phyloP scores from a whole-genome alignment of 2,797 vertebrate species.

The Miichthys miiuy region DNA sequence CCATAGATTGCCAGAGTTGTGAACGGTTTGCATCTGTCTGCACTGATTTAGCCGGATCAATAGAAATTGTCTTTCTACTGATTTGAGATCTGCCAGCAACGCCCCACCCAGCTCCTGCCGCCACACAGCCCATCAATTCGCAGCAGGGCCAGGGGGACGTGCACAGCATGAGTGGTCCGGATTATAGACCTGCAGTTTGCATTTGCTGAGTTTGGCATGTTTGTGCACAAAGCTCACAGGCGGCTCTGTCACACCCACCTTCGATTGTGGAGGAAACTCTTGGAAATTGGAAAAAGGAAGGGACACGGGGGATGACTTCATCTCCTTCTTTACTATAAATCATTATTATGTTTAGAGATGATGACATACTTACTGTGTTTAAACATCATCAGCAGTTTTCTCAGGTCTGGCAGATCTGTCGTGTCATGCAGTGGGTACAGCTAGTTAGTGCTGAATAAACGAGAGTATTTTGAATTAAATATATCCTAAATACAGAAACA shows the following conservation, averaged over 20 bases:
- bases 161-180: conserved; percentile 52
- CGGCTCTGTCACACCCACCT: conserved; percentile 3
- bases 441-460: conserved; percentile 17
- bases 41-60: conserved; percentile 71
- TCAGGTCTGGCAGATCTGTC: not conserved
- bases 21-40: conserved; percentile 67
- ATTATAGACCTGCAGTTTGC: conserved; percentile 60
- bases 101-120: conserved; percentile 23
- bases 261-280: conserved; percentile 15
- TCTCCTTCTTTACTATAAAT: not conserved
- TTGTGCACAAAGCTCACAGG: conserved; percentile 49
- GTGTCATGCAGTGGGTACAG: not conserved
- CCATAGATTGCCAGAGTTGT: conserved; percentile 59
- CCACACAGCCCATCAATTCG: conserved; percentile 63
- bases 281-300: conserved; percentile 1
- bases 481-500: not conserved
- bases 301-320: not conserved
- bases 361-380: conserved; percentile 1
- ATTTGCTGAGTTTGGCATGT: conserved; percentile 63
- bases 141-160: conserved; percentile 55
- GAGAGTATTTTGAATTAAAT: conserved; percentile 8
- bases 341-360: not conserved
- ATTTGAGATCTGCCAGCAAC: conserved; percentile 63
- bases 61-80: conserved; percentile 66
- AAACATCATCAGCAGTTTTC: not conserved